Conservation (phyloP, 2,888 invertebrate genomes). For the Lithophane leautieri region DNA sequence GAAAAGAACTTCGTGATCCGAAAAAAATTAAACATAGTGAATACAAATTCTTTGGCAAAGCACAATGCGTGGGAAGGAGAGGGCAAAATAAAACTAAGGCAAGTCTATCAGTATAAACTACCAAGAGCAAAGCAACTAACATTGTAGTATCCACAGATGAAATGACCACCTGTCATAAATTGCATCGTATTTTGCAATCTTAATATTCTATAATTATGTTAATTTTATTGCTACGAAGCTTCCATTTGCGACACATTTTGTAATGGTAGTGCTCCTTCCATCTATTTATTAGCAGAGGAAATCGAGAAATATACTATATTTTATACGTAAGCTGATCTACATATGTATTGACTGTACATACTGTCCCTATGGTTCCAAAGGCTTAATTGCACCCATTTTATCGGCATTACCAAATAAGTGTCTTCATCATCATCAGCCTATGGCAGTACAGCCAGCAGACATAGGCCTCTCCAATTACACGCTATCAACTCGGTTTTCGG, state of each 20-base stretch:
- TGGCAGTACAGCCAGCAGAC: no score
- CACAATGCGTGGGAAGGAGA: background rate
- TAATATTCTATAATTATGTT: constrained; percentile 55
- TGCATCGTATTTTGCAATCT: constrained; percentile 53
- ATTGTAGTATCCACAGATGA: constrained; percentile 22
- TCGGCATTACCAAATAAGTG: background rate
- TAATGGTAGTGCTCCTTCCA: constrained; percentile 24
- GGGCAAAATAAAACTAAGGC: background rate
- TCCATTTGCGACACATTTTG: constrained; percentile 49
- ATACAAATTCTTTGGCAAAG: background rate
- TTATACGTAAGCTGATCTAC: constrained; percentile 11
- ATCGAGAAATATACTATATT: constrained; percentile 5
- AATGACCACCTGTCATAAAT: constrained; percentile 35
- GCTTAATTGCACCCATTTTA: background rate
- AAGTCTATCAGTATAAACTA: background rate
- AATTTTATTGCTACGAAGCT: constrained; percentile 38
- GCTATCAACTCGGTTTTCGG: no score
- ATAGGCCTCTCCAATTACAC: no score
- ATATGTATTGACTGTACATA: constrained; percentile 1
- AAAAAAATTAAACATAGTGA: background rate
- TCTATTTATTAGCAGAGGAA: constrained; percentile 33
- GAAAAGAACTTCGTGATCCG: background rate
- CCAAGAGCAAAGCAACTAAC: background rate
- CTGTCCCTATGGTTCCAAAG: background rate
- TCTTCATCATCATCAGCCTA: no score